phyloP scores from a whole-genome alignment of 2,113 vertebrate species.

The Pithys albifrons region DNA sequence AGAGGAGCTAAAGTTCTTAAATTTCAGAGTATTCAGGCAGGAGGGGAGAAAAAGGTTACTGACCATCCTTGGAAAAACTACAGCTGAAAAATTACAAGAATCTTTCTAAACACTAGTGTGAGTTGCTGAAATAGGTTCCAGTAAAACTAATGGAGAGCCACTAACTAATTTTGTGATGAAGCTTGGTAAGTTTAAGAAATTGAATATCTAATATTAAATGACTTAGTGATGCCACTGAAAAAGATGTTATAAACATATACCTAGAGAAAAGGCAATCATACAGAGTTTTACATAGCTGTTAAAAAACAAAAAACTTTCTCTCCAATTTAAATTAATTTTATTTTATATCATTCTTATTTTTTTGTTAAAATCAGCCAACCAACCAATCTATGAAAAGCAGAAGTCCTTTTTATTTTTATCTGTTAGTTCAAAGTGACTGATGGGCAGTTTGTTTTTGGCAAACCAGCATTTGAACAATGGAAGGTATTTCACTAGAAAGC shows the following conservation, averaged over 20 bases:
- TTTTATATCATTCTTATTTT: neutral
- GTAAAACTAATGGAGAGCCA: neutral
- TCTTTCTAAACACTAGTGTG: neutral
- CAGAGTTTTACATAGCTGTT: fast-evolving
- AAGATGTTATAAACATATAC: neutral
- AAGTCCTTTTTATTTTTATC: neutral
- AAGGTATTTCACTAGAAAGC: neutral
- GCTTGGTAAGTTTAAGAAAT: neutral
- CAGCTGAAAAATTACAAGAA: neutral
- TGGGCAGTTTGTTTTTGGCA: neutral
- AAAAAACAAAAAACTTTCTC: neutral
- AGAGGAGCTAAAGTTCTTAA: neutral
- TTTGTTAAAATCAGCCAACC: neutral
- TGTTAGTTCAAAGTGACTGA: neutral
- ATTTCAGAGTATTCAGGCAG: neutral
- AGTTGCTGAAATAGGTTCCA: neutral
- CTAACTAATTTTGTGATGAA: neutral
- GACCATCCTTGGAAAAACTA: neutral
- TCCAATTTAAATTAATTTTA: neutral
- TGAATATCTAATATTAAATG: neutral
- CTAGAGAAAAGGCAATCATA: neutral
- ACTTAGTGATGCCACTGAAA: neutral
- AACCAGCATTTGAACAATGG: neutral
- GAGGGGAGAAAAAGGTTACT: neutral
- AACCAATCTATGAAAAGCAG: neutral